Evolutionary conservation across 2,113 vertebrate genomes (phyloP).

Genomic region (Xenopus tropicalis): DNA sequence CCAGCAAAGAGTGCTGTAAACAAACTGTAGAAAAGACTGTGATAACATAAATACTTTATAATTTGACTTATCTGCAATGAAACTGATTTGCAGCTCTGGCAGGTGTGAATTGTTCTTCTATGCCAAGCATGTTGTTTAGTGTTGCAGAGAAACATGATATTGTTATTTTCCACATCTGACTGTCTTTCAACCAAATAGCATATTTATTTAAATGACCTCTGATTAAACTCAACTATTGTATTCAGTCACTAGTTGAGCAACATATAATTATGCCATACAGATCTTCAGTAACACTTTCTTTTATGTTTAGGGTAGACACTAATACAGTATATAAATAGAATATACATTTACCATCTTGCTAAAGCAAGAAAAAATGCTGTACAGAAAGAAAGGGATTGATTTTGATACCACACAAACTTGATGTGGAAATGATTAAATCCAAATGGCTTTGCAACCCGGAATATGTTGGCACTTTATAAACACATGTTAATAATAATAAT

Average conservation of each 20-base stretch:
- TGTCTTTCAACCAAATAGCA: not conserved
- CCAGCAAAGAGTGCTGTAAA: not conserved
- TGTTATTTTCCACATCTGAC: not conserved
- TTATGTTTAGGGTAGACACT: too few species aligned
- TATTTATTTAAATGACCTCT: not conserved
- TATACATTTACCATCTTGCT: too few species aligned
- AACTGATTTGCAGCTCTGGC: not conserved
- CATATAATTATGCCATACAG: not conserved
- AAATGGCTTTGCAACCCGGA: too few species aligned
- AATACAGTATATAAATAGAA: too few species aligned
- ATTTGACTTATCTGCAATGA: not conserved
- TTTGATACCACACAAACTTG: too few species aligned
- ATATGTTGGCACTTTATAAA: too few species aligned
- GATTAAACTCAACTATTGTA: not conserved
- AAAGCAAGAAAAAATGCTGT: too few species aligned
- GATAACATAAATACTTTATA: not conserved
- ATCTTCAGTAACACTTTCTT: too few species aligned
- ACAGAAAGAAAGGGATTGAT: too few species aligned
- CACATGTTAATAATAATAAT: too few species aligned
- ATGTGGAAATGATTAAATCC: too few species aligned
- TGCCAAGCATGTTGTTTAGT: conserved; percentile 4
- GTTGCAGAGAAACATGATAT: conserved; percentile 1
- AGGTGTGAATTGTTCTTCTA: not conserved
- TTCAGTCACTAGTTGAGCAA: not conserved
- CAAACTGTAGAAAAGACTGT: not conserved